Evolutionary conservation across 2,797 vertebrate genomes (phyloP), one percentile per base, ranked within the genome.

Genomic region (Acanthopagrus latus): DNA sequence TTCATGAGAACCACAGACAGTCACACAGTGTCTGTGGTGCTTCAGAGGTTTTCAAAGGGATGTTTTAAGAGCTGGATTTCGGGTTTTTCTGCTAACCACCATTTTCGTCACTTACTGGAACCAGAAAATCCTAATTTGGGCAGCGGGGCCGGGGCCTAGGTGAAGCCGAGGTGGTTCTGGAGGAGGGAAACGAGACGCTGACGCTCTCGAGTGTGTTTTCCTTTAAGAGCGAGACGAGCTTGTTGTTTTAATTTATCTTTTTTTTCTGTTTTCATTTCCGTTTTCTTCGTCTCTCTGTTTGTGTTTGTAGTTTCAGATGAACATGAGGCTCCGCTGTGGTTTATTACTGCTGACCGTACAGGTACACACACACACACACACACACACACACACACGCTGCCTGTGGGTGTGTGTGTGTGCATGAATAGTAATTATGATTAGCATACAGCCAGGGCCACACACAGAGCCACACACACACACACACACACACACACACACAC

Each of bases 301-400:
- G 82, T 89, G 81, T 89, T 85, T 83, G 82, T 78, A 81, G 85
- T 76, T 84, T 86, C 79, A 71, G 80, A 85, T 65, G 76, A 85
- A 90, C 78, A 13, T 14, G 80, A 83, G 71, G 33, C 63, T 55
- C 23, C 14, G 58, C 23, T 74, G 91, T 88, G 88, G 95, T 95
- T 92, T 91, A 92, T 93, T 94, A 91, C 88, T 93, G 91, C 86
- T 93, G 92, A 95, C 94, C 92, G 88, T 91, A 91, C 94, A 92
- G 87, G 83, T 91, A 93, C 91, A 95, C 94, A 78, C 60, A 11
- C 25, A 64, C 48, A 50, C 62, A 76, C 78, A 72, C 52, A 79
- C 55, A 84, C 70, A 82, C 73, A 74, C 51, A 66, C 8, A 78
- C 78, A 83, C 91, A 95, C 89, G 88, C 91, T 44, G 78, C 38